Conservation (phyloP, 2,113 vertebrate species). For the Myiagra hebetior region DNA sequence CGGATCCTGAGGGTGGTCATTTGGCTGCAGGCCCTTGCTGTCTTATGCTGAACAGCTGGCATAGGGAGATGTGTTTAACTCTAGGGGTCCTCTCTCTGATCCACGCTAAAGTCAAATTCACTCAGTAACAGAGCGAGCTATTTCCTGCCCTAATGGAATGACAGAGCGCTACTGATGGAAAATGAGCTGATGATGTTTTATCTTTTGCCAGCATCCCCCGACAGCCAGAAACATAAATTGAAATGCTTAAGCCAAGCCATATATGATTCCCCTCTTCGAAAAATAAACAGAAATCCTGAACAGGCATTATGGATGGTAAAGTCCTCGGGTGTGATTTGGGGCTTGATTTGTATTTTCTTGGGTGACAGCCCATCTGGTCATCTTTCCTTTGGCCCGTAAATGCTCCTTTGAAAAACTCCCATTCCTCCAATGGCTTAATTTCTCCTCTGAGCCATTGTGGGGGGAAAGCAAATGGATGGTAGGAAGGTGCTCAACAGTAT, state of each 20-base stretch:
- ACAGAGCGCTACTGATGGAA: conserved; percentile 58
- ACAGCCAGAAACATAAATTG: conserved; percentile 61
- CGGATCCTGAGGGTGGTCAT: conserved; percentile 12
- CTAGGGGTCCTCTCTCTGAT: conserved; percentile 28
- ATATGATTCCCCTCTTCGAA: conserved; percentile 8
- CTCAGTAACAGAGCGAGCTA: conserved; percentile 43
- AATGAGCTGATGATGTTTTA: conserved; percentile 64
- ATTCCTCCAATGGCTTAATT: neutral
- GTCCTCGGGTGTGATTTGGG: neutral
- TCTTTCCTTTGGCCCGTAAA: conserved; percentile 21
- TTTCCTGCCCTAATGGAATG: conserved; percentile 62
- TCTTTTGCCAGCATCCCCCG: conserved; percentile 43
- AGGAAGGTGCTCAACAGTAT: conserved; percentile 34
- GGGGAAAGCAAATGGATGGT: neutral
- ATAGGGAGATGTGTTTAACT: conserved; percentile 15
- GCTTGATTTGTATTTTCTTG: conserved; percentile 47
- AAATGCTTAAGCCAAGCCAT: conserved; percentile 46
- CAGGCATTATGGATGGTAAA: neutral
- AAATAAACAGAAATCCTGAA: conserved; percentile 55
- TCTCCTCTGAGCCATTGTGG: neutral
- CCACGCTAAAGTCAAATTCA: conserved; percentile 37
- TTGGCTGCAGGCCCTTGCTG: neutral
- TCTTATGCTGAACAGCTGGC: conserved; percentile 37
- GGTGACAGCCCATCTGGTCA: conserved; percentile 37
- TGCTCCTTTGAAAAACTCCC: conserved; percentile 23